Conservation (phyloP, 2,797 vertebrate genomes). For the Myotis planiceps region DNA sequence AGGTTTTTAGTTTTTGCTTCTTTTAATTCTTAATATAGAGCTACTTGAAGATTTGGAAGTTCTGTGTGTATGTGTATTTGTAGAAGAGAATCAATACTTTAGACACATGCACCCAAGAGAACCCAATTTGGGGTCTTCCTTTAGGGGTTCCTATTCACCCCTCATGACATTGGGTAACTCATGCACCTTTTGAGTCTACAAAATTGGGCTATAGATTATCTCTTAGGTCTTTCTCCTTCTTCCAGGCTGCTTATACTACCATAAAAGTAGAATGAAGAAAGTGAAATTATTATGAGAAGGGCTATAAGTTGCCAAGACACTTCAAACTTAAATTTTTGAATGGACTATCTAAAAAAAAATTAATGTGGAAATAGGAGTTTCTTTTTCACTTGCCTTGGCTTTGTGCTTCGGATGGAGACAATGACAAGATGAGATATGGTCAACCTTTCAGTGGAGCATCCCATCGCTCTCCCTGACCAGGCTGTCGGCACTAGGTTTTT, state of each 20-base stretch:
- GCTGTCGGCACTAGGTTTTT: not conserved
- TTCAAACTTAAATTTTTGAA: not conserved
- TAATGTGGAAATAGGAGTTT: not conserved
- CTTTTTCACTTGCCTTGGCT: not conserved
- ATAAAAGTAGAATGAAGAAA: not conserved
- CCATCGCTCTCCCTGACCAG: not conserved
- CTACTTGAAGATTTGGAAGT: not conserved
- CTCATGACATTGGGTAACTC: not conserved
- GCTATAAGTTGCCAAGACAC: not conserved
- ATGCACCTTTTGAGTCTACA: not conserved
- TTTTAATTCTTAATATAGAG: not conserved
- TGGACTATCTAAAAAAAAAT: not conserved
- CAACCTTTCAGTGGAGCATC: not conserved
- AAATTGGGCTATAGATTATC: not conserved
- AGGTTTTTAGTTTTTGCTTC: constrained; percentile 32
- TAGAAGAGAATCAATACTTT: not conserved
- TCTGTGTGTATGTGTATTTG: not conserved
- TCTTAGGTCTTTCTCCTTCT: not conserved
- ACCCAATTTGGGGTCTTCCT: not conserved
- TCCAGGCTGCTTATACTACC: not conserved
- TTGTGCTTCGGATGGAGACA: not conserved
- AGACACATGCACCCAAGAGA: not conserved
- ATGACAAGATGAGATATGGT: not conserved
- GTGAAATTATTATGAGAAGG: not conserved
- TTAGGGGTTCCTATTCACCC: not conserved